A percentile compares a stretch with the other conserved stretches of the same genome.
Conservation (phyloP, 2,888 invertebrate species). For the Sepioteuthis lessoniana region DNA sequence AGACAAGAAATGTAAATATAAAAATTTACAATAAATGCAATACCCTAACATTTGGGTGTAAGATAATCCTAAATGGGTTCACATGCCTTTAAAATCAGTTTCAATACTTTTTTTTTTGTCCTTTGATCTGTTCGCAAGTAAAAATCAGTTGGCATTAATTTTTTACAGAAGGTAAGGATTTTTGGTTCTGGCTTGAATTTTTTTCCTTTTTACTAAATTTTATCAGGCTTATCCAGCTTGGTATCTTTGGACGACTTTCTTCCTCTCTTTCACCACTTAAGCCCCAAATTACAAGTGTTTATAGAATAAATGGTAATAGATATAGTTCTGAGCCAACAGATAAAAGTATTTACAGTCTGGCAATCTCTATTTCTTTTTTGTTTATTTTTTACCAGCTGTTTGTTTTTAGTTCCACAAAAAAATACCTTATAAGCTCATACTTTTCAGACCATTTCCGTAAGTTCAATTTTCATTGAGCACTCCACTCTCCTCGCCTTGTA, state of each 20-base stretch:
- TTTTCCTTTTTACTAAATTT: background rate
- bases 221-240: constrained; percentile 1
- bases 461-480: background rate
- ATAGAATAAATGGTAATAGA: background rate
- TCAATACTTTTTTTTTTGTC: too few relatives aligned
- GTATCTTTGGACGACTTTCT: background rate
- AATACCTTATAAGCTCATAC: background rate
- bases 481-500: too few relatives aligned
- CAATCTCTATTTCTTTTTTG: background rate
- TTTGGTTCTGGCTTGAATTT: background rate
- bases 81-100: too few relatives aligned
- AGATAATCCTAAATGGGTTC: too few relatives aligned
- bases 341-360: background rate
- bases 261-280: background rate
- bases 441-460: background rate
- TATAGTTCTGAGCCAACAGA: background rate
- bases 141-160: background rate
- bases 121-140: too few relatives aligned
- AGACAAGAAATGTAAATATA: too few relatives aligned
- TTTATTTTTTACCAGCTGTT: background rate
- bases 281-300: background rate
- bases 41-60: too few relatives aligned
- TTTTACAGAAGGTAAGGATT: background rate
- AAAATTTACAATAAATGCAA: too few relatives aligned
- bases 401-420: background rate